phyloP scores from a whole-genome alignment of 2,888 invertebrate genomes.

The Orthosia cruda region DNA sequence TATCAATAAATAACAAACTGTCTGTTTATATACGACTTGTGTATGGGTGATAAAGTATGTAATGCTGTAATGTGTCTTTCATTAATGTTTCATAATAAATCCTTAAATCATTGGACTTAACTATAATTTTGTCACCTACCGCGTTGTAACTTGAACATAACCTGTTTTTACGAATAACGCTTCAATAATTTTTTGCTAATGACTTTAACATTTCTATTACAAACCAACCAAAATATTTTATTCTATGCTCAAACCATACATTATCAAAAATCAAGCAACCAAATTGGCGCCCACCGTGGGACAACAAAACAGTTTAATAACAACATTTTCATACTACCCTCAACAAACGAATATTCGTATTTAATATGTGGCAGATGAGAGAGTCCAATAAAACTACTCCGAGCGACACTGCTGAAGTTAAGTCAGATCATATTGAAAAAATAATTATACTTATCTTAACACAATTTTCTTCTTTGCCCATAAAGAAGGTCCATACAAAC shows the following conservation, averaged over 20 bases:
- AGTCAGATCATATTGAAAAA: too few relatives aligned
- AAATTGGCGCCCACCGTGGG: slow-evolving; percentile 49
- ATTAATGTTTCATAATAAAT: too few relatives aligned
- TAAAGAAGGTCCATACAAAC: too few relatives aligned
- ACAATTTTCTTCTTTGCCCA: too few relatives aligned
- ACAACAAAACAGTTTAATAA: neutral
- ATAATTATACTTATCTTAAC: too few relatives aligned
- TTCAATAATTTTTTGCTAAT: neutral
- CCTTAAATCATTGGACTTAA: too few relatives aligned
- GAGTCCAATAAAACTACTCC: neutral
- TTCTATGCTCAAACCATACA: neutral
- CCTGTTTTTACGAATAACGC: neutral
- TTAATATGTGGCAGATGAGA: slow-evolving; percentile 49
- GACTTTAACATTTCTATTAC: neutral
- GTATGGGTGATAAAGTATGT: too few relatives aligned
- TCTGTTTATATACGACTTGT: too few relatives aligned
- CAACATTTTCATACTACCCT: slow-evolving; percentile 30
- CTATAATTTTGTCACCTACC: neutral
- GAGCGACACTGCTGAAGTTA: slow-evolving; percentile 61
- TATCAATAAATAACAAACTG: too few relatives aligned
- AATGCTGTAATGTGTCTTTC: too few relatives aligned
- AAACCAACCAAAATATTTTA: neutral
- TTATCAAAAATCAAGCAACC: neutral
- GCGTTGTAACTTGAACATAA: neutral
- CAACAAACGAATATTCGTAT: slow-evolving; percentile 42